Evolutionary conservation across 1,140 invertebrate genomes (phyloP), one percentile per base, ranked within the genome.

Genomic region (Araneus ventricosus): DNA sequence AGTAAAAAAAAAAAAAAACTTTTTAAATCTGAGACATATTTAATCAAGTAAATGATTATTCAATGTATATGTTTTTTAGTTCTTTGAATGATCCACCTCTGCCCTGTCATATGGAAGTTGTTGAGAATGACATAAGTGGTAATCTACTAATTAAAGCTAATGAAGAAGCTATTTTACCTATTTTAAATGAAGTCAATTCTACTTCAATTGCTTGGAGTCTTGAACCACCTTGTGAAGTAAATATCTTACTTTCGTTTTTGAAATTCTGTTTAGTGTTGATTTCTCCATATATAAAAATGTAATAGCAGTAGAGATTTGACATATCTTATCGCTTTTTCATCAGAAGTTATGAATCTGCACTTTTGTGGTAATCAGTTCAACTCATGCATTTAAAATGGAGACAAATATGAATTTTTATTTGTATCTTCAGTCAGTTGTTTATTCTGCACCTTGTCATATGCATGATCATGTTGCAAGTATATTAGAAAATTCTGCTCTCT

Each of bases 151-250:
- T 87, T 37, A 87, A 87, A 59, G 45, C 85, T 37, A 45, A 45
- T 7, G 85, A 87, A 37, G 85, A 87, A 87, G 85, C 57, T 61
- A 34, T 59, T 22, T 37, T 87, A 24, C 85, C 85, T 22, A 30
- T 87, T 59, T 59, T 61, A 4, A 41, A 45, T 87, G 45, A 87
- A 61, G n/a, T 37, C 30, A 61, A 87, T 30, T 57, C 52, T 24
- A 87, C 52, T 87, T 61, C 45, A 87, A 34, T 87, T 34, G 7
- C 37, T 87, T 87, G 85, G 85, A 84, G 24, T 17, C 30, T 61
- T 87, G 57, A 34, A 22, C 57, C 45, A 41, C 45, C 45, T 61
- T 34, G n/a, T 59, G 85, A 87, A 37, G 85, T 87, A 61, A 34
- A 57, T 61, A 57, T 20, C 37, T 24, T 39, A 22, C 4, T 45